These are phyloP conservation scores for Fundulus diaphanus DNA, from an alignment of 2,797 vertebrate species.

Conservation along the genomic window DNA sequence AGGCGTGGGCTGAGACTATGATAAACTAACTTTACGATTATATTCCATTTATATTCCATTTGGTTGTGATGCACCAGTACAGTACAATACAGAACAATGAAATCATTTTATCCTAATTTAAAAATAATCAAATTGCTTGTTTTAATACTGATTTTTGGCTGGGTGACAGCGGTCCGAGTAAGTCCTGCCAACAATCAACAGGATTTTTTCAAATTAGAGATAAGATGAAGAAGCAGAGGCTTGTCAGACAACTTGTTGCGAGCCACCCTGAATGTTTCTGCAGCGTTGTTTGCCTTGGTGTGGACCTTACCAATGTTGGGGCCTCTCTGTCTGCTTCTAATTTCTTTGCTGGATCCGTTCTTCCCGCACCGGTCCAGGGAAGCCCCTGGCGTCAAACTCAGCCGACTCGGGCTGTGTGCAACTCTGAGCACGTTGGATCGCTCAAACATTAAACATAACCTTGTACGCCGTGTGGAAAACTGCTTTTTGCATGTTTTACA, in stretches of 20 bases:
- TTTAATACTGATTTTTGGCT: neutral
- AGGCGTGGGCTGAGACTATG: neutral
- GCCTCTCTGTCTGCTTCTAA: conserved; percentile 52
- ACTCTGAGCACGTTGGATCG: conserved; percentile 28
- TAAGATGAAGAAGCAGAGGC: neutral
- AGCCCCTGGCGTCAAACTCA: conserved; percentile 45
- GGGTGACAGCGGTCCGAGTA: neutral
- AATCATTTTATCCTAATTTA: neutral
- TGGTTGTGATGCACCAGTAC: neutral
- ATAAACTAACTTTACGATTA: no score
- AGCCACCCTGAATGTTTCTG: neutral
- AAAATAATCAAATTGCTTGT: neutral
- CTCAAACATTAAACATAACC: conserved; percentile 48
- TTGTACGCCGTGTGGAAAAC: conserved; percentile 22
- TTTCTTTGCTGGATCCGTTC: conserved; percentile 38
- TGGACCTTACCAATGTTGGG: conserved; percentile 20
- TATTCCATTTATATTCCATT: no score
- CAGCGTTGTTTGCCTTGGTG: conserved; percentile 9
- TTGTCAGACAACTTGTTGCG: conserved; percentile 2
- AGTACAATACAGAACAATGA: neutral
- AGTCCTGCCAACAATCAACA: neutral
- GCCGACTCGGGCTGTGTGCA: conserved; percentile 33
- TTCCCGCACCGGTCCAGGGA: conserved; percentile 39
- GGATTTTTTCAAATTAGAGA: neutral
- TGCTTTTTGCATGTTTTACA: neutral